These are phyloP conservation scores for Taurulus bubalis DNA, from an alignment of 2,113 vertebrate species.

Conservation along the genomic window DNA sequence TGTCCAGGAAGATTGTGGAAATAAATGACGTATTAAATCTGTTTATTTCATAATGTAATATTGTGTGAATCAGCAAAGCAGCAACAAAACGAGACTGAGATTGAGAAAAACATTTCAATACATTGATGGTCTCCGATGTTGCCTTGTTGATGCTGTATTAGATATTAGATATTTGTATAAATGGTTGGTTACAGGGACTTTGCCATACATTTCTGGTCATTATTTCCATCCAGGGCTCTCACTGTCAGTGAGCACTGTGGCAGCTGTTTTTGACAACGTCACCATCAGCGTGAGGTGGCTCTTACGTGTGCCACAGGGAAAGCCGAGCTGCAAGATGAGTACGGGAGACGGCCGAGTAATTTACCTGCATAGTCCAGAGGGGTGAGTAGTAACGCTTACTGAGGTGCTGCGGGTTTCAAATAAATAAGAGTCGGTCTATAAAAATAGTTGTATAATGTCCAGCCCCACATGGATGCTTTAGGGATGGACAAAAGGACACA, in stretches of 20 bases:
- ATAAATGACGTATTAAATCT: too few relatives aligned
- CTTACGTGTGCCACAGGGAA: slow-evolving; percentile 81
- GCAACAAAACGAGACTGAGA: neutral
- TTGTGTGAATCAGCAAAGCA: too few relatives aligned
- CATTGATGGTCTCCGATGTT: neutral
- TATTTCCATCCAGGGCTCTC: slow-evolving; percentile 81
- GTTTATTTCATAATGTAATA: too few relatives aligned
- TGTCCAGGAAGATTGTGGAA: too few relatives aligned
- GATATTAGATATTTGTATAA: neutral
- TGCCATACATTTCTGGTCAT: neutral
- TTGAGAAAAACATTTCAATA: neutral
- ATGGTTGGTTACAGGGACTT: slow-evolving; percentile 52
- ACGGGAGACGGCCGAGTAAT: slow-evolving; percentile 87
- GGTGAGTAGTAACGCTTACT: slow-evolving; percentile 71
- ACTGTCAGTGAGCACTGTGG: slow-evolving; percentile 72
- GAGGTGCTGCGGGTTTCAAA: neutral
- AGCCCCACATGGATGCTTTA: neutral
- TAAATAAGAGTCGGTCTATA: neutral
- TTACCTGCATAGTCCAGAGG: slow-evolving; percentile 81
- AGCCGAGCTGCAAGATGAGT: slow-evolving; percentile 86
- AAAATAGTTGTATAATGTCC: neutral
- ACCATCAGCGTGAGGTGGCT: slow-evolving; percentile 86
- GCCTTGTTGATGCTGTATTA: neutral
- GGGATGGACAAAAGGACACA: neutral
- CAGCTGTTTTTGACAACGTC: slow-evolving; percentile 83